phyloP scores from a whole-genome alignment of 1,140 invertebrate species.

The Drosophila nasuta region DNA sequence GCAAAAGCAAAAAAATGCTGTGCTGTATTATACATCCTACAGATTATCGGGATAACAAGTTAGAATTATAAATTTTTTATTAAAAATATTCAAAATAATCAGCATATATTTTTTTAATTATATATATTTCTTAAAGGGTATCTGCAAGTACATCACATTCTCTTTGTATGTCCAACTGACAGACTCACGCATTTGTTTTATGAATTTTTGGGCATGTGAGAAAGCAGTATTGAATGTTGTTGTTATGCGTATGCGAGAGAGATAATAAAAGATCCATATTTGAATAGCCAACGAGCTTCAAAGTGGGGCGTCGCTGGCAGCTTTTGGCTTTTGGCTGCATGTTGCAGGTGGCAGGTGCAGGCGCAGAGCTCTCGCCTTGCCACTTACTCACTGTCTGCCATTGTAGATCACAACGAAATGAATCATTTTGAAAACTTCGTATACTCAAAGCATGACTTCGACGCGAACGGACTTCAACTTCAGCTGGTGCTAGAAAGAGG shows the following conservation, averaged over 20 bases:
- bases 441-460: constrained; percentile 28
- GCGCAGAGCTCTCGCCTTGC: constrained; percentile 12
- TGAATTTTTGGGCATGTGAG: constrained; percentile 47
- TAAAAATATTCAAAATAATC: no score
- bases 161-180: no score
- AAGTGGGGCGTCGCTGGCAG: constrained; percentile 34
- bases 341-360: constrained; percentile 44
- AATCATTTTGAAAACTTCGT: constrained; percentile 47
- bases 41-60: no score
- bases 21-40: no score
- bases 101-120: no score
- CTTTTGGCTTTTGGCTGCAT: not conserved
- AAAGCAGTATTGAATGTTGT: constrained; percentile 51
- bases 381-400: constrained; percentile 46
- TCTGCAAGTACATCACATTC: not conserved
- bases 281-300: constrained; percentile 16
- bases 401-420: constrained; percentile 72
- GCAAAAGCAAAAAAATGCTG: no score
- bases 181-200: not conserved
- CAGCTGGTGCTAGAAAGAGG: constrained; percentile 65
- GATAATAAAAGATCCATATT: constrained; percentile 56
- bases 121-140: constrained; percentile 6
- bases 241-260: constrained; percentile 1
- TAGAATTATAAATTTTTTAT: no score
- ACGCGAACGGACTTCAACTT: constrained; percentile 27